These are phyloP conservation scores for Hexactinellida sp. DNA, from an alignment of 37 sponge, comb jelly and placozoan genomes.

Conservation along the genomic window DNA sequence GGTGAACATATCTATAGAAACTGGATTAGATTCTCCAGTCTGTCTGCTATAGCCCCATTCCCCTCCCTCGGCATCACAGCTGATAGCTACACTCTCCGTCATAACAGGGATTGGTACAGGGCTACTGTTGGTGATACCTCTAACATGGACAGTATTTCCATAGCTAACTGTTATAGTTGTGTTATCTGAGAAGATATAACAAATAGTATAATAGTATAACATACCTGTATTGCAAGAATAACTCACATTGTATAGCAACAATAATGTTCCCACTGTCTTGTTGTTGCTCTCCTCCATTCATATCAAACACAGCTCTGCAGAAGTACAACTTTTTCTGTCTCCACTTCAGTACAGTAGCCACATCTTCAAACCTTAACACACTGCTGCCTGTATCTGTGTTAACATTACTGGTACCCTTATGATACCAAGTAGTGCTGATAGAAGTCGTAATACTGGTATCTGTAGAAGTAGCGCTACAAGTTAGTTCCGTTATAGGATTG, in stretches of 20 bases:
- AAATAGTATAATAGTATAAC: background rate
- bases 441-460: background rate
- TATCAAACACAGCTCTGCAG: background rate
- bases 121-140: background rate
- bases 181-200: background rate
- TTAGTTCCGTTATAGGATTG: background rate
- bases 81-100: background rate
- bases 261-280: background rate
- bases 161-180: background rate
- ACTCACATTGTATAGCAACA: background rate
- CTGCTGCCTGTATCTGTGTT: background rate
- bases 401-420: background rate
- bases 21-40: background rate
- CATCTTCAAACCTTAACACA: background rate
- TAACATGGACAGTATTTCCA: background rate
- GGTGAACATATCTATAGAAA: background rate
- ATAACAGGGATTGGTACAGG: background rate
- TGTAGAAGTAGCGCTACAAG: background rate
- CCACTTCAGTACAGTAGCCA: background rate
- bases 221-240: background rate
- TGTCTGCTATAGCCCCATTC: background rate
- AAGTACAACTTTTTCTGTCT: background rate
- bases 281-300: background rate
- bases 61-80: background rate
- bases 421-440: background rate